A percentile compares a stretch with the other conserved stretches of the same genome.
Evolutionary conservation across 2,797 vertebrate species (phyloP).

Genomic region (Acropternis orthonyx): DNA sequence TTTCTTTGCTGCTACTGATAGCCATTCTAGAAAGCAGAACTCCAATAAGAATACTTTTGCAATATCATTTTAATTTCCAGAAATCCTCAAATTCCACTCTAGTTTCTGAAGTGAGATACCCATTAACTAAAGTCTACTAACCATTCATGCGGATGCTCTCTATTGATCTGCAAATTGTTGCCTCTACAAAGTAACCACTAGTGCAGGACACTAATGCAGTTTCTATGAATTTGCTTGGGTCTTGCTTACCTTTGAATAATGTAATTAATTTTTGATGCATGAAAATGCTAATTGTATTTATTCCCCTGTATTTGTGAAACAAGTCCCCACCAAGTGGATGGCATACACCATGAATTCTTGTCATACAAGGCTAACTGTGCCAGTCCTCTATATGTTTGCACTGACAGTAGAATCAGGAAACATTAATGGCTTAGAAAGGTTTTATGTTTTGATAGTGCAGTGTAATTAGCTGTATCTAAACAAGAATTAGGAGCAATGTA

Average conservation of each 20-base stretch:
- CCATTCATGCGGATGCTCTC: background rate
- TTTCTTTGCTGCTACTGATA: background rate
- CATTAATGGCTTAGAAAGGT: background rate
- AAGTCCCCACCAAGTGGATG: background rate
- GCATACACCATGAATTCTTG: background rate
- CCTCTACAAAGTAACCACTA: background rate
- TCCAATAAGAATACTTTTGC: background rate
- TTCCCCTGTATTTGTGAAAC: background rate
- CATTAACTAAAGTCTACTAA: background rate
- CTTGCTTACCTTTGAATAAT: background rate
- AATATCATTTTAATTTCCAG: background rate
- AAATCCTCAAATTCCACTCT: background rate
- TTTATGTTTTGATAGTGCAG: background rate
- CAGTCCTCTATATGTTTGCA: background rate
- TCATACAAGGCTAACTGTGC: background rate
- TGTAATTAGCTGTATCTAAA: background rate
- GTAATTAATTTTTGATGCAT: background rate
- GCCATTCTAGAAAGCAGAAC: background rate
- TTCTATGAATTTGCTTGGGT: background rate
- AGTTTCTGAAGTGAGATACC: background rate
- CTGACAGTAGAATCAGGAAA: background rate
- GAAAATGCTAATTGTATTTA: background rate
- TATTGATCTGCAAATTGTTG: background rate
- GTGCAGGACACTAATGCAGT: background rate
- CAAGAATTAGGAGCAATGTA: background rate